Evolutionary conservation across 2,113 vertebrate species (phyloP).

Genomic region (Hippocampus zosterae): DNA sequence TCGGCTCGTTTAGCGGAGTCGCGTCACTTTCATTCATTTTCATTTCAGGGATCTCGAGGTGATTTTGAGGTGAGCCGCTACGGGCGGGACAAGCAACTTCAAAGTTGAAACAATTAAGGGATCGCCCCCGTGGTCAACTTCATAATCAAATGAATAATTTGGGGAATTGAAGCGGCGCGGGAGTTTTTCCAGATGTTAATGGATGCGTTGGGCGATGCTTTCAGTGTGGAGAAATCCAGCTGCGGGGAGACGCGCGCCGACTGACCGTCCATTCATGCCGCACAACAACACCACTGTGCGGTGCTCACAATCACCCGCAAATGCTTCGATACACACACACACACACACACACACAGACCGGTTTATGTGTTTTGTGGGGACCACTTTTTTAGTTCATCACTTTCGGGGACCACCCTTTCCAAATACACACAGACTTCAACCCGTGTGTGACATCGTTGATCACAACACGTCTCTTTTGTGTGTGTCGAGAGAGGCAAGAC

Average conservation of each 20-base stretch:
- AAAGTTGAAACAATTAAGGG: no score
- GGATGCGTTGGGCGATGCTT: not conserved
- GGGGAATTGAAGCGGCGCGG: not conserved
- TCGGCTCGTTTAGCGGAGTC: not conserved
- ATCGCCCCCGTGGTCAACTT: not conserved
- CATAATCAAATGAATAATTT: not conserved
- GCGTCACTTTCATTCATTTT: no score
- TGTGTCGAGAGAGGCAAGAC: not conserved
- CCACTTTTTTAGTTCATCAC: no score
- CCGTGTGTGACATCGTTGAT: not conserved
- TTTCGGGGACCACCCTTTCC: no score
- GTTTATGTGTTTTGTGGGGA: no score
- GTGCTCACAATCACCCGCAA: not conserved
- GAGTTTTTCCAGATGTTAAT: not conserved
- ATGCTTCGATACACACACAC: not conserved
- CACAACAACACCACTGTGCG: not conserved
- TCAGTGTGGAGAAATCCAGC: not conserved
- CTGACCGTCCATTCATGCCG: slow-evolving; percentile 16
- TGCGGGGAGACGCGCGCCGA: not conserved
- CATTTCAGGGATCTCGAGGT: not conserved
- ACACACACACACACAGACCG: not conserved
- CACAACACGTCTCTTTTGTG: not conserved
- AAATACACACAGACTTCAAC: not conserved
- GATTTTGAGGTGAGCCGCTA: not conserved
- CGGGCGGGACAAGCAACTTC: no score